Conservation (phyloP, 2,797 vertebrate species). For the Denticeps clupeoides region DNA sequence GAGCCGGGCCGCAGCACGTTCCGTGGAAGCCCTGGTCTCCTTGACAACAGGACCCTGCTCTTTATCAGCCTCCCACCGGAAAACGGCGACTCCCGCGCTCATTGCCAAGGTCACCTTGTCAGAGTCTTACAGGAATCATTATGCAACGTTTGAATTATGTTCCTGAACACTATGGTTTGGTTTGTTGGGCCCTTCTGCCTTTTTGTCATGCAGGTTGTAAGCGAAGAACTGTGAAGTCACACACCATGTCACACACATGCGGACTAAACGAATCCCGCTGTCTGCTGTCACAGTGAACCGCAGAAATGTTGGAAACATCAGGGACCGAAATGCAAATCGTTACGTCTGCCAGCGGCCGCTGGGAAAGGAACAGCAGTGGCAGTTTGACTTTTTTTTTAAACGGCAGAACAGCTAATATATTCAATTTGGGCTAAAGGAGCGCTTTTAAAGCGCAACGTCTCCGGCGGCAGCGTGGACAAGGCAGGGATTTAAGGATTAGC, state of each 20-base stretch:
- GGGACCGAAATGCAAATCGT: too few relatives aligned
- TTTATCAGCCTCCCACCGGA: conserved; percentile 30
- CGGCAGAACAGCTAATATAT: conserved; percentile 38
- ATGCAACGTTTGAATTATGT: too few relatives aligned
- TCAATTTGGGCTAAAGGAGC: conserved; percentile 42
- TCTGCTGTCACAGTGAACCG: not conserved
- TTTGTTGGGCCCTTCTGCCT: too few relatives aligned
- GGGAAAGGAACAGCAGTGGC: too few relatives aligned
- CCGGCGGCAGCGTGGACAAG: conserved; percentile 20
- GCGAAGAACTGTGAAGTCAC: too few relatives aligned
- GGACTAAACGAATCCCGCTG: not conserved
- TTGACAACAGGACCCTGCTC: conserved; percentile 34
- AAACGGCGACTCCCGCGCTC: conserved; percentile 20
- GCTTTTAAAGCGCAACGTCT: conserved; percentile 34
- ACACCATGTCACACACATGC: conserved; percentile 9
- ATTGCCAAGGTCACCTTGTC: conserved; percentile 28
- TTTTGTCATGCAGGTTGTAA: too few relatives aligned
- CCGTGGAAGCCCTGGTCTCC: conserved; percentile 25
- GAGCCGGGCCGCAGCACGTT: conserved; percentile 19
- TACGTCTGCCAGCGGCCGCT: too few relatives aligned
- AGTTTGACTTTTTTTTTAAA: too few relatives aligned
- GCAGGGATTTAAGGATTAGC: conserved; percentile 30
- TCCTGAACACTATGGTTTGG: too few relatives aligned
- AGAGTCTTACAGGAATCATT: too few relatives aligned
- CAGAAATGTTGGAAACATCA: too few relatives aligned